Percentiles rank a stretch among this genome's conserved stretches.
phyloP scores from a whole-genome alignment of 2,797 vertebrate species.

The Melanogrammus aeglefinus region DNA sequence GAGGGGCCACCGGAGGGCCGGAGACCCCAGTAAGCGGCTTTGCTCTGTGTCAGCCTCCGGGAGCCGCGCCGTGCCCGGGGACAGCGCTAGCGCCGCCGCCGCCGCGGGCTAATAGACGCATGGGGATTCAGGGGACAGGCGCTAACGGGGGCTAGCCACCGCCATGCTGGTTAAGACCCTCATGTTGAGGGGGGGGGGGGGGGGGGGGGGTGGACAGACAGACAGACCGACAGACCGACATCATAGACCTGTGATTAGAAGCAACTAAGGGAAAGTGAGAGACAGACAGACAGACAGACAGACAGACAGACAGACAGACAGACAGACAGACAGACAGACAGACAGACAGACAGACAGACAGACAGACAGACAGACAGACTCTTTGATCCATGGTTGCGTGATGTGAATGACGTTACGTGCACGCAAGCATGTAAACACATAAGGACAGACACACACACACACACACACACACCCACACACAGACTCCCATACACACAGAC shows the following conservation, averaged over 20 bases:
- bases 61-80: conserved; percentile 61
- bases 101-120: not conserved
- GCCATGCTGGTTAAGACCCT: too few species aligned
- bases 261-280: too few species aligned
- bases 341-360: too few species aligned
- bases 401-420: not conserved
- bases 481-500: too few species aligned
- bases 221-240: too few species aligned
- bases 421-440: conserved; percentile 7
- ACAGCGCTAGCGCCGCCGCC: conserved; percentile 54
- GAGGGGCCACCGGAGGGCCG: conserved; percentile 58
- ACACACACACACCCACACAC: too few species aligned
- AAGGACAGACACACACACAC: not conserved
- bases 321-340: too few species aligned
- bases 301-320: too few species aligned
- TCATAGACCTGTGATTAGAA: too few species aligned
- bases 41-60: conserved; percentile 72
- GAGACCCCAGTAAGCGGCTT: conserved; percentile 73
- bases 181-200: too few species aligned
- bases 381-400: not conserved
- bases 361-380: not conserved
- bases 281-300: too few species aligned
- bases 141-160: not conserved
- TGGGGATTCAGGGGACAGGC: not conserved
- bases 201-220: too few species aligned